Percentiles rank a stretch among this genome's conserved stretches.
Conservation (phyloP, 1,140 invertebrate genomes). For the Microplitis mediator region DNA sequence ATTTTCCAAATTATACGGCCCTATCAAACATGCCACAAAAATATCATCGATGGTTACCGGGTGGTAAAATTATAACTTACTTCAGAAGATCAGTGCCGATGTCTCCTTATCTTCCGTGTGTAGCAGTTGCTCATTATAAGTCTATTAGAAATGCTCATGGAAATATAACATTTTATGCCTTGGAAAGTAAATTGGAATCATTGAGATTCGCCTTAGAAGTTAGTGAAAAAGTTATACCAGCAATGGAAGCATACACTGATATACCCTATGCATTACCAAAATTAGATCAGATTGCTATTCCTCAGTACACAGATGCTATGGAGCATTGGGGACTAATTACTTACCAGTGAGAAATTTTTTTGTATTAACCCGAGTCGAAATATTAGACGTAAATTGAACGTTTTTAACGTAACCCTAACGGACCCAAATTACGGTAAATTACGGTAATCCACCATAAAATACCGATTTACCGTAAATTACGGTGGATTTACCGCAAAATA, state of each 20-base stretch:
- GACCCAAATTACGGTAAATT: too few relatives aligned
- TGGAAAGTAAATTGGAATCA: not conserved
- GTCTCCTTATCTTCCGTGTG: slow-evolving; percentile 77
- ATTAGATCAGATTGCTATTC: slow-evolving; percentile 23
- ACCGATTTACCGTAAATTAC: too few relatives aligned
- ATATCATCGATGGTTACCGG: slow-evolving; percentile 29
- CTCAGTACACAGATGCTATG: slow-evolving; percentile 10
- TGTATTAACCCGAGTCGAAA: too few relatives aligned
- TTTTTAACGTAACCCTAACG: too few relatives aligned
- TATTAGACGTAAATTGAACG: too few relatives aligned
- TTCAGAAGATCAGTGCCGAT: slow-evolving; percentile 56
- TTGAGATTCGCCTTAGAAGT: slow-evolving; percentile 3
- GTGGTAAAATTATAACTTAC: slow-evolving; percentile 26
- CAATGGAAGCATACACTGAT: slow-evolving; percentile 26
- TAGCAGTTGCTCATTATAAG: slow-evolving; percentile 68
- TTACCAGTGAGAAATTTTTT: slow-evolving; percentile 66
- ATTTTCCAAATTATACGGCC: slow-evolving; percentile 69
- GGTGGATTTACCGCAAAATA: too few relatives aligned
- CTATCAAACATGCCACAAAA: slow-evolving; percentile 60
- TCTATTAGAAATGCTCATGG: slow-evolving; percentile 26
- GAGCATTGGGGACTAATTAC: slow-evolving; percentile 29
- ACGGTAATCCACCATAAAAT: too few relatives aligned
- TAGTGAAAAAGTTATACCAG: slow-evolving; percentile 5
- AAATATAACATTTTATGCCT: slow-evolving; percentile 27
- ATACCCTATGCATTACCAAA: slow-evolving; percentile 25